phyloP scores from a whole-genome alignment of 1,140 invertebrate genomes.

The Sarcophaga peregrina region DNA sequence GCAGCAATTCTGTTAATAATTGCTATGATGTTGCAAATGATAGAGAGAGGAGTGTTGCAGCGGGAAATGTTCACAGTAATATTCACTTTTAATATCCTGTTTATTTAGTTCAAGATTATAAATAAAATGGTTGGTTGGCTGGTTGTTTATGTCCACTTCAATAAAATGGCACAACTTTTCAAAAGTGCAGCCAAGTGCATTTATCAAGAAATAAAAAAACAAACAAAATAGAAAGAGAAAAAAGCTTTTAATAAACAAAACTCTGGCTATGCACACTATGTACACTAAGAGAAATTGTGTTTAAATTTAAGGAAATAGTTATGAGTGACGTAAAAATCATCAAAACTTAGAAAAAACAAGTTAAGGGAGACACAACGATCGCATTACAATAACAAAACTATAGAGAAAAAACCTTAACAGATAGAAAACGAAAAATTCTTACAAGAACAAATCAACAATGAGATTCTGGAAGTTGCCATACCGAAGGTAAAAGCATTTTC shows the following conservation, averaged over 20 bases:
- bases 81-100: background rate
- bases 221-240: background rate
- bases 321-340: no score
- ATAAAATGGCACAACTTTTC: background rate
- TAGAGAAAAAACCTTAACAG: no score
- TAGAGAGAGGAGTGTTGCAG: background rate
- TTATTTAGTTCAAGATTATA: constrained; percentile 4
- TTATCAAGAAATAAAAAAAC: background rate
- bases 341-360: no score
- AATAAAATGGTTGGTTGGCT: background rate
- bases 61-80: background rate
- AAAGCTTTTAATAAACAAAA: background rate
- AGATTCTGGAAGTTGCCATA: no score
- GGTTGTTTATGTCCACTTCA: background rate
- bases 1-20: constrained; percentile 8
- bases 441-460: no score
- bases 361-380: no score
- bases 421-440: no score
- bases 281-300: no score
- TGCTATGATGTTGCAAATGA: background rate
- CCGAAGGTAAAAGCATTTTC: no score
- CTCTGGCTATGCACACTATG: no score
- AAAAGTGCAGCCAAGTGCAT: background rate
- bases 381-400: no score
- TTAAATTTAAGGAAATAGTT: no score